These are phyloP conservation scores for Hypotaenidia okinawae DNA, from an alignment of 2,797 vertebrate species.

Conservation along the genomic window DNA sequence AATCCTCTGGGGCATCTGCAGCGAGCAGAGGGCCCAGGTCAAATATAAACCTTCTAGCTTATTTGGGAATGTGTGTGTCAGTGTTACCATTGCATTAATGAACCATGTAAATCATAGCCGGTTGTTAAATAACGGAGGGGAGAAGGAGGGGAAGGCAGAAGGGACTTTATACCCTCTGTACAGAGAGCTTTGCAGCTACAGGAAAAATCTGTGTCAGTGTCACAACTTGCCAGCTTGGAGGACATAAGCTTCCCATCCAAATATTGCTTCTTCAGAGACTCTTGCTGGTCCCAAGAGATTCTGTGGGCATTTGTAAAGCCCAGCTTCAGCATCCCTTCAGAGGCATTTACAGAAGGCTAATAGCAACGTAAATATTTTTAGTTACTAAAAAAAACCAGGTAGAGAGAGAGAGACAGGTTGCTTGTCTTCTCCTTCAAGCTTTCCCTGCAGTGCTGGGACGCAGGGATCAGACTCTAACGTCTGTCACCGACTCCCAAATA, in stretches of 20 bases:
- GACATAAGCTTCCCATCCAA: conserved; percentile 58
- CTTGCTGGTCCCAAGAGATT: conserved; percentile 3
- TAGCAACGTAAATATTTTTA: background rate
- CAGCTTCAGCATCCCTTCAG: background rate
- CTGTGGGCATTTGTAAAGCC: background rate
- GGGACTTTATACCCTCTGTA: background rate
- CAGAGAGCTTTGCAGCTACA: background rate
- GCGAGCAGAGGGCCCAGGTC: conserved; percentile 36
- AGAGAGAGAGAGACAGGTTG: background rate
- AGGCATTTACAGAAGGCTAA: background rate
- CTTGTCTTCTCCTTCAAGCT: background rate
- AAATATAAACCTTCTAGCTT: conserved; percentile 41
- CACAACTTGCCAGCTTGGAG: conserved; percentile 21
- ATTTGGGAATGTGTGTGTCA: background rate
- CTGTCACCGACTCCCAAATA: background rate
- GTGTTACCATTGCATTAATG: conserved; percentile 1
- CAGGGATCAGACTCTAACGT: background rate
- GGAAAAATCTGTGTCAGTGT: conserved; percentile 4
- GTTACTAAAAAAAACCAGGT: background rate
- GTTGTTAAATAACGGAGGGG: background rate
- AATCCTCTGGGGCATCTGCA: conserved; percentile 25
- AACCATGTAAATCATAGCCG: conserved; percentile 26
- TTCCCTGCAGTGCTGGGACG: background rate
- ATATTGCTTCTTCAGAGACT: background rate
- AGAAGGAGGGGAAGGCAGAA: conserved; percentile 4